Evolutionary conservation across 2,113 vertebrate genomes (phyloP).

Genomic region (Anguilla japonica): DNA sequence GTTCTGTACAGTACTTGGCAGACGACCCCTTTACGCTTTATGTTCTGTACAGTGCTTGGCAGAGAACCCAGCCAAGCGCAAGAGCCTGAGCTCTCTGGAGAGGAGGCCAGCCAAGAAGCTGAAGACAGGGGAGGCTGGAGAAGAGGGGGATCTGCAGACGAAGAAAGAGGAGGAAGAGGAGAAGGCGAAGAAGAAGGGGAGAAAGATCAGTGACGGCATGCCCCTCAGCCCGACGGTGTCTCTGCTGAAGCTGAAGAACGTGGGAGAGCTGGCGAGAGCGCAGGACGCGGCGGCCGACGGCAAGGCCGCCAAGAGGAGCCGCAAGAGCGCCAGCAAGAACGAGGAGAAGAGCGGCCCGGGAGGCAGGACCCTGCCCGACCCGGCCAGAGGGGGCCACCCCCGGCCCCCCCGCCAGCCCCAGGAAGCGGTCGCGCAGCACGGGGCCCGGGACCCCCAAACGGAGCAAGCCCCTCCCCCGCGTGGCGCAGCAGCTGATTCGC

Average conservation of each 20-base stretch:
- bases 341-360: constrained; percentile 80
- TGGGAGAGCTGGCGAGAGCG: constrained; percentile 73
- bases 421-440: constrained; percentile 68
- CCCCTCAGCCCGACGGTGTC: constrained; percentile 84
- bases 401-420: constrained; percentile 68
- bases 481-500: constrained; percentile 89
- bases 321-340: constrained; percentile 75
- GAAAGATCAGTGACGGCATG: constrained; percentile 71
- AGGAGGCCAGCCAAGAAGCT: constrained; percentile 82
- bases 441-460: constrained; percentile 77
- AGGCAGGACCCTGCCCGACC: constrained; percentile 88
- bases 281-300: constrained; percentile 59
- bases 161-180: constrained; percentile 58
- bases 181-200: constrained; percentile 63
- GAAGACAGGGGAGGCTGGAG: constrained; percentile 68
- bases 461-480: constrained; percentile 86
- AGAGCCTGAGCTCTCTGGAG: constrained; percentile 80
- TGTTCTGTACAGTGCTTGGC: constrained; percentile 80
- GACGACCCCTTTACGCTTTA: too few relatives aligned
- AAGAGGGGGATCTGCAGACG: constrained; percentile 37
- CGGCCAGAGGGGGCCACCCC: constrained; percentile 83
- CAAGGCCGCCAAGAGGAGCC: constrained; percentile 62
- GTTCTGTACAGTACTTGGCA: background rate
- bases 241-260: constrained; percentile 87
- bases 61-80: constrained; percentile 87